phyloP scores from a whole-genome alignment of 2,888 invertebrate species.

The Parapristionchus giblindavisi region DNA sequence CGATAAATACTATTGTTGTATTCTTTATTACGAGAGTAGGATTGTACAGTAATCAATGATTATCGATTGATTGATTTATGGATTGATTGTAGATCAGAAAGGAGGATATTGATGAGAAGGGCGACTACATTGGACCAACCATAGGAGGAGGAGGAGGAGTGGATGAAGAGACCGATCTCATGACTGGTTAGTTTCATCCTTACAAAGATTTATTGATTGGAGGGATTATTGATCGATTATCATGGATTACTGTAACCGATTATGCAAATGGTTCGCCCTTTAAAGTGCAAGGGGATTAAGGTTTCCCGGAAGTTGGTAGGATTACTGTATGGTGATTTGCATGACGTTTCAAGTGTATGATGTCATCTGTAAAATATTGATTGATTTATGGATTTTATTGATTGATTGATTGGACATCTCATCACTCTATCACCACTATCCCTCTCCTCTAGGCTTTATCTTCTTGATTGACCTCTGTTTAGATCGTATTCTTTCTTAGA shows the following conservation, averaged over 20 bases:
- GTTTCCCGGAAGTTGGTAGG: too few species aligned
- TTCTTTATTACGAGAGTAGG: background rate
- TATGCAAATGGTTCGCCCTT: too few species aligned
- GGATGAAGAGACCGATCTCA: background rate
- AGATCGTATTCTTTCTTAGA: background rate
- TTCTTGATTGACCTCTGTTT: background rate
- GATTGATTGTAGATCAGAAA: constrained; percentile 26
- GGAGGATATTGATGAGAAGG: constrained; percentile 31
- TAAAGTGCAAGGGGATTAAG: too few species aligned
- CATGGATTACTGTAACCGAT: too few species aligned
- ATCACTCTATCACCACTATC: constrained; percentile 3
- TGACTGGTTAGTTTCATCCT: background rate
- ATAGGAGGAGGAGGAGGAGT: constrained; percentile 28
- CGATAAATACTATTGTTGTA: background rate
- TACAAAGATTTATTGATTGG: background rate
- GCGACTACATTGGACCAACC: constrained; percentile 25
- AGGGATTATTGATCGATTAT: background rate
- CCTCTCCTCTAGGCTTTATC: background rate
- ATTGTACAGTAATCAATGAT: background rate
- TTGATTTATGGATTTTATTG: background rate
- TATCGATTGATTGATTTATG: constrained; percentile 7
- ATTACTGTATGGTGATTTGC: too few species aligned
- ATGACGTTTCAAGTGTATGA: too few species aligned
- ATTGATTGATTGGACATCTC: background rate
- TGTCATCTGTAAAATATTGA: background rate